These are phyloP conservation scores for Cheilosia vernalis DNA, from an alignment of 2,888 invertebrate genomes.

Conservation along the genomic window DNA sequence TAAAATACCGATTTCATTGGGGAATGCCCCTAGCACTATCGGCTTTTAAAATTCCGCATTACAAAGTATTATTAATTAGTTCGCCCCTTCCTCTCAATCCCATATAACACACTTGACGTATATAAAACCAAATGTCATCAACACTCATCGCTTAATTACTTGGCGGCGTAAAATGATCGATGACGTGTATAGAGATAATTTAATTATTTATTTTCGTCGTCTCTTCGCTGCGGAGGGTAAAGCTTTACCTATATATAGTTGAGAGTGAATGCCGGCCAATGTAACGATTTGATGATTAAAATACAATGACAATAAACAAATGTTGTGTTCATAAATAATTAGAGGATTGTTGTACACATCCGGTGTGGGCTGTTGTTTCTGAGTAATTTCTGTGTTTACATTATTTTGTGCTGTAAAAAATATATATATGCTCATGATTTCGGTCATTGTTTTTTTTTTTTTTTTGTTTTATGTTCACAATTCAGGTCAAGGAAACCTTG, in stretches of 20 bases:
- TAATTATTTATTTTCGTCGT: constrained; percentile 29
- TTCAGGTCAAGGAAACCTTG: background rate
- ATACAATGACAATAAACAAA: constrained; percentile 37
- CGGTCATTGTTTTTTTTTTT: background rate
- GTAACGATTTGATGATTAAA: constrained; percentile 24
- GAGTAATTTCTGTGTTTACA: constrained; percentile 1
- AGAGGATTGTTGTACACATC: constrained; percentile 45
- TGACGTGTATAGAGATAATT: constrained; percentile 51
- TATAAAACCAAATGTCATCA: constrained; percentile 49
- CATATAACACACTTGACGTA: constrained; percentile 2
- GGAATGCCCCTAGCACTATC: background rate
- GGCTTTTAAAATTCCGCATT: background rate
- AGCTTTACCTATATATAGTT: background rate
- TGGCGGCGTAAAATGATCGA: constrained; percentile 45
- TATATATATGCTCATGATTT: too few species aligned
- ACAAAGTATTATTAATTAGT: background rate
- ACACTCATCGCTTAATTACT: constrained; percentile 57
- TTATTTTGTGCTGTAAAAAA: background rate
- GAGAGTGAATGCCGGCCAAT: background rate
- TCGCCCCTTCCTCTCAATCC: background rate
- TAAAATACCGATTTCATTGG: background rate
- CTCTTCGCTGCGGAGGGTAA: background rate
- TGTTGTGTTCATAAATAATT: constrained; percentile 32
- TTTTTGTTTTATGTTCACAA: background rate
- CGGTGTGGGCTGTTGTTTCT: constrained; percentile 29